phyloP scores from a whole-genome alignment of 2,113 vertebrate genomes.

The Fulmarus glacialis region DNA sequence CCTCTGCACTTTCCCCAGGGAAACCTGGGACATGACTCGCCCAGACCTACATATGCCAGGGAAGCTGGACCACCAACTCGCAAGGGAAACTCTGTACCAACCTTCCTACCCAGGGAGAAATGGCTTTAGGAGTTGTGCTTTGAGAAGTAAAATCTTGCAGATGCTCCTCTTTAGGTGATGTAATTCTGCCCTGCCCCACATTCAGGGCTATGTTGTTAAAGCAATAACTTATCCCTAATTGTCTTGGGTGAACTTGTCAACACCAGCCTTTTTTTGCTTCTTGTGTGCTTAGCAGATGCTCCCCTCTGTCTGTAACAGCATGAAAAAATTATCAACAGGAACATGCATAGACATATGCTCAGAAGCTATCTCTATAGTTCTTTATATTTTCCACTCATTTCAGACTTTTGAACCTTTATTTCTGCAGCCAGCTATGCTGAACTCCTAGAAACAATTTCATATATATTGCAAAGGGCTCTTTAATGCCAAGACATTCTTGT shows the following conservation, averaged over 20 bases:
- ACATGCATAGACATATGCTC: background rate
- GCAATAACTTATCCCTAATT: slow-evolving; percentile 43
- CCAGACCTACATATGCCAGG: background rate
- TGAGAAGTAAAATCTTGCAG: background rate
- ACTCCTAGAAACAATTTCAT: background rate
- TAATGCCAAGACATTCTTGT: background rate
- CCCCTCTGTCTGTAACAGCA: background rate
- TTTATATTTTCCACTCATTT: background rate
- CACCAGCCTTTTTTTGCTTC: background rate
- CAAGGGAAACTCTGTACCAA: background rate
- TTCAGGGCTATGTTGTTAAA: background rate
- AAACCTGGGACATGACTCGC: fast-evolving
- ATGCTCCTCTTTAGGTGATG: background rate
- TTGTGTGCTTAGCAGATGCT: slow-evolving; percentile 29
- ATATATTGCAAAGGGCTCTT: background rate
- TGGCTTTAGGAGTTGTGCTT: background rate
- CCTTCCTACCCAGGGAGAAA: background rate
- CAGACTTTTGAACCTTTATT: background rate
- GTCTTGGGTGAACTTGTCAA: slow-evolving; percentile 50
- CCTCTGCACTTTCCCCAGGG: background rate
- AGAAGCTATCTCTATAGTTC: background rate
- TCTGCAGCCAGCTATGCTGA: background rate
- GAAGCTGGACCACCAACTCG: background rate
- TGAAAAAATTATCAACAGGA: slow-evolving; percentile 5
- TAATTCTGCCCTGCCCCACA: background rate